Evolutionary conservation across 2,113 vertebrate species (phyloP).

Genomic region (Sorex araneus): DNA sequence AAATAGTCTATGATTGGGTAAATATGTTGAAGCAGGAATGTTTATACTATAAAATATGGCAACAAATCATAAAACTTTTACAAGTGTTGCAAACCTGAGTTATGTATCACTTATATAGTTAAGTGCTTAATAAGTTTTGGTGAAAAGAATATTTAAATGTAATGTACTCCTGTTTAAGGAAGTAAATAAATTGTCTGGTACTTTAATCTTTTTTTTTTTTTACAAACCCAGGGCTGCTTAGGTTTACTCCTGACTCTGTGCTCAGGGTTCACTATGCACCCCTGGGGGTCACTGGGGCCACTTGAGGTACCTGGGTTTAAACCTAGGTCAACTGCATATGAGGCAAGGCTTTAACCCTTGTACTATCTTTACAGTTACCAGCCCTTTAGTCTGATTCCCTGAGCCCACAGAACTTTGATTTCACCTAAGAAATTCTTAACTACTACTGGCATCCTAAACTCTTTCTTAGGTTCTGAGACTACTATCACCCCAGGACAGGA

Average conservation of each 20-base stretch:
- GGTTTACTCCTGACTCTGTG: too few relatives aligned
- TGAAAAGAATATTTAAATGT: not conserved
- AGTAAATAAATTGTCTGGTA: not conserved
- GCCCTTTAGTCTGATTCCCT: not conserved
- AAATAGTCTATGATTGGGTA: not conserved
- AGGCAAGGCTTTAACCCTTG: too few relatives aligned
- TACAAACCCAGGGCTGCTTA: too few relatives aligned
- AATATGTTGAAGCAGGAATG: not conserved
- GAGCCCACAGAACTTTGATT: not conserved
- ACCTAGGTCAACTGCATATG: too few relatives aligned
- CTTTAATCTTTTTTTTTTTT: not conserved
- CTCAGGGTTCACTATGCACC: too few relatives aligned
- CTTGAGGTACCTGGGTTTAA: too few relatives aligned
- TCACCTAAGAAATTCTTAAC: not conserved
- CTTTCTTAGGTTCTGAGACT: not conserved
- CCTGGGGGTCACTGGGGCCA: too few relatives aligned
- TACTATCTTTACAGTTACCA: too few relatives aligned
- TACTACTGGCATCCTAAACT: too few relatives aligned
- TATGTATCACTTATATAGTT: constrained; percentile 33
- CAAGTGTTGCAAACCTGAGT: constrained; percentile 45
- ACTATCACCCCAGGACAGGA: not conserved
- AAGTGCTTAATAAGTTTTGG: not conserved
- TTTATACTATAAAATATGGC: constrained; percentile 5
- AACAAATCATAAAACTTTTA: not conserved
- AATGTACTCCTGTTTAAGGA: not conserved